phyloP scores from a whole-genome alignment of 2,888 invertebrate species.

The Acanthacorydalis orientalis region DNA sequence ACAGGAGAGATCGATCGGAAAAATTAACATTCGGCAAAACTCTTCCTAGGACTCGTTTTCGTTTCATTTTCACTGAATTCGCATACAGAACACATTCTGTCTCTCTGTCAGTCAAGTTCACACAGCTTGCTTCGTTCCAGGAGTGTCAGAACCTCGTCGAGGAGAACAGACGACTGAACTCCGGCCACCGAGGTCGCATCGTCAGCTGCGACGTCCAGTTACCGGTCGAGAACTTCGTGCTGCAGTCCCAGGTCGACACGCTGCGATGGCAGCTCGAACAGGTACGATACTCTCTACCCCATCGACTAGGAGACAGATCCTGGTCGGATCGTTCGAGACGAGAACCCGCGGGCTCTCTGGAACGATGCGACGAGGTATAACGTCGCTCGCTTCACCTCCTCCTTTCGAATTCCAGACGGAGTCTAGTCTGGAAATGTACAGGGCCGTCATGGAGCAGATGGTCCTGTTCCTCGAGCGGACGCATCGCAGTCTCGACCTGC shows the following conservation, averaged over 20 bases:
- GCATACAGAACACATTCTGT: too few species aligned
- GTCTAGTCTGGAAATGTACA: conserved; percentile 54
- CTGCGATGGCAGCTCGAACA: conserved; percentile 57
- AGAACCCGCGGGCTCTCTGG: too few species aligned
- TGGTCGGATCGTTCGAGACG: background rate
- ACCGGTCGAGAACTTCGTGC: conserved; percentile 39
- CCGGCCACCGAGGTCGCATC: conserved; percentile 13
- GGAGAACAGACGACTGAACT: conserved; percentile 26
- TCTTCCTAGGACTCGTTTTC: too few species aligned
- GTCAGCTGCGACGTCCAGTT: conserved; percentile 21
- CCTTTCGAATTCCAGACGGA: conserved; percentile 46
- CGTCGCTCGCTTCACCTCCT: too few species aligned
- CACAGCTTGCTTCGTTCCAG: conserved; percentile 22
- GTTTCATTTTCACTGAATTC: too few species aligned
- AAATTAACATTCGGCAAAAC: too few species aligned
- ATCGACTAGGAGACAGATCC: too few species aligned
- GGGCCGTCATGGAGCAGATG: conserved; percentile 53
- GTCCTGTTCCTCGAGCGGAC: conserved; percentile 50
- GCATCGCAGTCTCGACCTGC: conserved; percentile 41
- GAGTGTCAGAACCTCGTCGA: conserved; percentile 27
- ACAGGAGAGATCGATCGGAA: too few species aligned
- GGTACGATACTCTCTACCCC: too few species aligned
- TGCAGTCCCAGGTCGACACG: conserved; percentile 50
- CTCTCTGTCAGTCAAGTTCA: too few species aligned
- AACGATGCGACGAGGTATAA: too few species aligned